Evolutionary conservation across 2,888 invertebrate genomes (phyloP), one percentile per base, ranked within the genome.

Genomic region (Nomada hirtipes): DNA sequence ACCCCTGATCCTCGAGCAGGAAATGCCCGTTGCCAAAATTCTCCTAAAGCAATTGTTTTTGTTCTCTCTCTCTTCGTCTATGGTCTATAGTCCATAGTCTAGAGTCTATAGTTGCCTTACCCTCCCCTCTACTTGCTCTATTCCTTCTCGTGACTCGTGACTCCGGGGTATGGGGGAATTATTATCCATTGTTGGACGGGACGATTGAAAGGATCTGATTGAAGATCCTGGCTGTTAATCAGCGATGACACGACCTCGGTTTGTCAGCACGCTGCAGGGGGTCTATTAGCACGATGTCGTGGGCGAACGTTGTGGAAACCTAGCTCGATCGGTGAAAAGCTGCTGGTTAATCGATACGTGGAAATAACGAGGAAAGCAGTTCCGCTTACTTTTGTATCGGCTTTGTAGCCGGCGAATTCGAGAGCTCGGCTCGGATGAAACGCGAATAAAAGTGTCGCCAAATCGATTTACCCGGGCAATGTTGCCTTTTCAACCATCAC

Each of bases 1-100:
- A 20, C 26, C 52, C 65, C 44, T 55, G 73, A 73, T 73, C 29
- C 50, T 67, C 20, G 47, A 1, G 4, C 36, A 20, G 50, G 9
- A 20, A 61, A 53, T 63, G 36, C 50, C 23, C n/a, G 23, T 13
- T 73, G 65, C 75, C 60, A 42, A 76, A 78, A 76, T 76, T 78
- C 61, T 67, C 60, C 76, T 50, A 78, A 78, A 50, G 68, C 76
- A 50, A 76, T 76, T 78, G 59, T 79, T 79, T 75, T 65, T 61
- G 1, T 23, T 47, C 20, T 29, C 55, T 11, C 44, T 59, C 57
- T 52, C 65, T 15, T 47, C 15, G 47, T 47, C 47, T 3, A 47
- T 2, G 15, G 23, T 15, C 61, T 26, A 53, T 10, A 36, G 36
- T 4, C 64, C 11, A 20, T 7, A 20, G 11, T 26, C 4, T 18